These are phyloP conservation scores for Gymnosoma rotundatum DNA, from an alignment of 2,888 invertebrate species.

Conservation along the genomic window DNA sequence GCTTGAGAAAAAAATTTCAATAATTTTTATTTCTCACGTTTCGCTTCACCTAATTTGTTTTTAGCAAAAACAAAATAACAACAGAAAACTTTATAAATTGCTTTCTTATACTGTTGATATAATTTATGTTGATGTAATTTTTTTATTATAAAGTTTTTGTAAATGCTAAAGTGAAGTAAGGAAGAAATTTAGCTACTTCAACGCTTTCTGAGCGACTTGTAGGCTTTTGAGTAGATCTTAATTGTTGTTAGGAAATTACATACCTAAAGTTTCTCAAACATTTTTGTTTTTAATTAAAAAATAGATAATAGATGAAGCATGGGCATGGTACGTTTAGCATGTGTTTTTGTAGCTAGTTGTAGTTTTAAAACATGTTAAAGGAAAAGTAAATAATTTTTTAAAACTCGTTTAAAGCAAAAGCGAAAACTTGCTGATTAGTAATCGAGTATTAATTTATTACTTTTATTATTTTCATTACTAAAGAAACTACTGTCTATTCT, in stretches of 20 bases:
- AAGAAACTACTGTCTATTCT: too few species aligned
- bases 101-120: constrained; percentile 15
- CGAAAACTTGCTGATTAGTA: too few species aligned
- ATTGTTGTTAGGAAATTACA: background rate
- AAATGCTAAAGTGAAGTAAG: background rate
- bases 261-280: background rate
- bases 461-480: too few species aligned
- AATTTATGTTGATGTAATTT: constrained; percentile 10
- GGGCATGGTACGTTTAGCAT: too few species aligned
- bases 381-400: too few species aligned
- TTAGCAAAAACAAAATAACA: background rate
- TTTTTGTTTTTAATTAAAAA: too few species aligned
- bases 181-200: background rate
- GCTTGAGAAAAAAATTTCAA: constrained; percentile 35
- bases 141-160: background rate
- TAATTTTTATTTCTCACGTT: constrained; percentile 57
- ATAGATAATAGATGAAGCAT: too few species aligned
- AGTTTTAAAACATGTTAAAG: too few species aligned
- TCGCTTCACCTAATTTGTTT: constrained; percentile 30
- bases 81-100: constrained; percentile 38
- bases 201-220: background rate
- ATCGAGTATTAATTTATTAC: too few species aligned
- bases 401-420: too few species aligned
- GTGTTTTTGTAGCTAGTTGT: too few species aligned
- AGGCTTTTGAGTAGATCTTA: constrained; percentile 10